Percentiles rank a stretch among this genome's conserved stretches.
phyloP scores from a whole-genome alignment of 1,140 invertebrate species.

The Drosophila pruinosa region DNA sequence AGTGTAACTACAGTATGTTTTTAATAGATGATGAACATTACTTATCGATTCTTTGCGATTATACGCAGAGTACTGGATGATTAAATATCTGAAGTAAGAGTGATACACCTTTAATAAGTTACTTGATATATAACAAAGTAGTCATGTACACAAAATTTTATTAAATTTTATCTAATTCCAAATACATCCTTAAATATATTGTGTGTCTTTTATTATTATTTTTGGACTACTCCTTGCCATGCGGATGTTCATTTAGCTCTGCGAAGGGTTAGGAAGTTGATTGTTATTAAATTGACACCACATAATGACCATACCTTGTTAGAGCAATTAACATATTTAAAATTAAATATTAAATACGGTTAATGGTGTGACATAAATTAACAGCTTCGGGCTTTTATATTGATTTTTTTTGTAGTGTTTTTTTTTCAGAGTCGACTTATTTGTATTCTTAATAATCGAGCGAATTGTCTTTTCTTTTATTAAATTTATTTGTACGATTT shows the following conservation, averaged over 20 bases:
- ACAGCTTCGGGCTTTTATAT: neutral
- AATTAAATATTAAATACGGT: neutral
- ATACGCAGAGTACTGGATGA: slow-evolving; percentile 8
- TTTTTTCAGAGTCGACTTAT: no score
- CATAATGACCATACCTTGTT: neutral
- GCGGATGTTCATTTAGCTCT: no score
- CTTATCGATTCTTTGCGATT: slow-evolving; percentile 27
- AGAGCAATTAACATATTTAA: neutral
- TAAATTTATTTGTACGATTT: no score
- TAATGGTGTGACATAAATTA: neutral
- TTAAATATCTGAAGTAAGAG: neutral
- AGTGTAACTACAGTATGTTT: neutral
- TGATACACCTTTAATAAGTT: neutral
- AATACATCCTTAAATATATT: no score
- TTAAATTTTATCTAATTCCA: neutral
- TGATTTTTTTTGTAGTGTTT: no score
- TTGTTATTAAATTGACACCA: no score
- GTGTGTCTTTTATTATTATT: no score
- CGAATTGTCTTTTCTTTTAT: no score
- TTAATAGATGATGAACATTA: slow-evolving; percentile 44
- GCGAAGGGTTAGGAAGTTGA: no score
- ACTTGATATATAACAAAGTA: neutral
- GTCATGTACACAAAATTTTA: neutral
- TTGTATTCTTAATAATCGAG: no score
- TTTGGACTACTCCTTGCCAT: neutral